Evolutionary conservation across 2,113 vertebrate species (phyloP).

Genomic region (Oenanthe oenanthe): DNA sequence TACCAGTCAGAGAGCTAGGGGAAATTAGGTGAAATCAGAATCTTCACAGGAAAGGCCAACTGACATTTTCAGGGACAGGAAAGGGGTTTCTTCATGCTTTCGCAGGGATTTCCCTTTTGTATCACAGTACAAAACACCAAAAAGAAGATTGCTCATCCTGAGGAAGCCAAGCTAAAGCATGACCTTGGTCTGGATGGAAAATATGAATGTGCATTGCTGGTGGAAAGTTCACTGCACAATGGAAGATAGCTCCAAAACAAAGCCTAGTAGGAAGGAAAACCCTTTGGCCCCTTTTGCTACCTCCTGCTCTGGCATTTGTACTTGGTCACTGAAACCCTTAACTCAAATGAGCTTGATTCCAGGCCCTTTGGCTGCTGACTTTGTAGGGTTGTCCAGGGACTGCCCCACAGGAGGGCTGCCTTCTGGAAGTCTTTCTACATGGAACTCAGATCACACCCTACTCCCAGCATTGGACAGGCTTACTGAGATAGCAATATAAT

Average conservation of each 20-base stretch:
- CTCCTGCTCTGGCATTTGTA: background rate
- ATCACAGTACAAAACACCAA: slow-evolving; percentile 61
- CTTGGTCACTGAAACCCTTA: background rate
- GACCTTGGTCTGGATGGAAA: slow-evolving; percentile 59
- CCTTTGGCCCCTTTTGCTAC: background rate
- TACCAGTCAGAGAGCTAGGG: background rate
- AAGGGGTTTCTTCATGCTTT: slow-evolving; percentile 32
- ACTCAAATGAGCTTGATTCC: background rate
- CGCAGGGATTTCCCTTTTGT: slow-evolving; percentile 41
- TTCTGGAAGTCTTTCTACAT: background rate
- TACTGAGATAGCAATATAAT: background rate
- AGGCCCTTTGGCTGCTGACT: background rate
- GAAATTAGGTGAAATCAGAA: slow-evolving; percentile 13
- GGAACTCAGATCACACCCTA: background rate
- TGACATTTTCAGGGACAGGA: background rate
- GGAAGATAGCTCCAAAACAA: slow-evolving; percentile 43
- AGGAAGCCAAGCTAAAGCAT: slow-evolving; percentile 61
- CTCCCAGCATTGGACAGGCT: background rate
- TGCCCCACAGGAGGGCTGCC: background rate
- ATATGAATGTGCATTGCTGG: slow-evolving; percentile 9
- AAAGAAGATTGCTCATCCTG: slow-evolving; percentile 39
- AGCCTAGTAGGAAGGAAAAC: slow-evolving; percentile 9
- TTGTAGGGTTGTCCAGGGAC: background rate
- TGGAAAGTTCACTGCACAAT: slow-evolving; percentile 43
- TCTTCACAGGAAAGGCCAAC: background rate